A percentile compares a stretch with the other conserved stretches of the same genome.
Evolutionary conservation across 2,113 vertebrate species (phyloP).

Genomic region (Cebus imitator): DNA sequence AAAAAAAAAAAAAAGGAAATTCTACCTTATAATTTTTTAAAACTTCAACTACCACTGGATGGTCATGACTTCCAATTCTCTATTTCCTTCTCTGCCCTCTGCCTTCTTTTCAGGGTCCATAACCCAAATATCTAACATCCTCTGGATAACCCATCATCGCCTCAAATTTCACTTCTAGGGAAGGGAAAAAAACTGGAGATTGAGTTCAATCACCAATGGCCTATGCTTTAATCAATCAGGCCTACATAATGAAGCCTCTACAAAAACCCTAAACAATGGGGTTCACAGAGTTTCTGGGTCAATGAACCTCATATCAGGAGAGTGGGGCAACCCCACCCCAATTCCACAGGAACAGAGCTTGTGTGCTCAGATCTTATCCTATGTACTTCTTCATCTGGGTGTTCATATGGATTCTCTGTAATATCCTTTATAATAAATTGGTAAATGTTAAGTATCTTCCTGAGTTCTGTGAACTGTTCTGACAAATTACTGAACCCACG

Average conservation of each 20-base stretch:
- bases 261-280: neutral
- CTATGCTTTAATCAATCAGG: neutral
- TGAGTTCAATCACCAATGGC: neutral
- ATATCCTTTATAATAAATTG: neutral
- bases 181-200: neutral
- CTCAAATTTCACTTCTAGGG: neutral
- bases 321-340: neutral
- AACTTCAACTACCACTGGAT: neutral
- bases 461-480: neutral
- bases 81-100: neutral
- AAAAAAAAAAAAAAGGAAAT: neutral
- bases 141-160: neutral
- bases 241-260: neutral
- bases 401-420: neutral
- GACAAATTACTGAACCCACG: neutral
- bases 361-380: neutral
- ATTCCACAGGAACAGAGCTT: neutral
- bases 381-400: neutral
- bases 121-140: neutral
- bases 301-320: neutral
- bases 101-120: neutral
- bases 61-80: neutral
- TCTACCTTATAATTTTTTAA: neutral
- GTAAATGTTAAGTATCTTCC: neutral
- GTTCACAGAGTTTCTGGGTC: neutral